Evolutionary conservation across 2,797 vertebrate genomes (phyloP), one percentile per base, ranked within the genome.

Genomic region (Pterois miles): DNA sequence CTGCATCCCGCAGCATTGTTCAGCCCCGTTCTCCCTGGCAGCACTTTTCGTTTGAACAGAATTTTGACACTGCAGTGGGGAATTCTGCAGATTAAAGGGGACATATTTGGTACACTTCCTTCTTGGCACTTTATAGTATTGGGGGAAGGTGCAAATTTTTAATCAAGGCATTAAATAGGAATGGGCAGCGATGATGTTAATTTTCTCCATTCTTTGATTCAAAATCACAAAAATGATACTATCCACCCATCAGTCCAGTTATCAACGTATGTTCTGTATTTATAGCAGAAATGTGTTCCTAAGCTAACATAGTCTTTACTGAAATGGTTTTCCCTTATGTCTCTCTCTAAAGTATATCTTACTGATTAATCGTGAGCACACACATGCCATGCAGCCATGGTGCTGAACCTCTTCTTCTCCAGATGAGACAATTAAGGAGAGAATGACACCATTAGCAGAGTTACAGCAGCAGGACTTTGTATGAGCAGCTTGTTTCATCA

Each of bases 21-120:
- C 85, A 88, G 76, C 86, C 86, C 88, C 90, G 92, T 92, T 89
- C 91, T 90, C 90, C 82, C 91, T 96, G 94, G 94, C 94, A 94
- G 80, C 85, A 71, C 77, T 92, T 48, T 87, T 82, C 62, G 69
- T 91, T 91, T 92, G 87, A 93, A 93, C 92, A 92, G 91, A 93
- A 95, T 95, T 95, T 95, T 92, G 88, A 94, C 94, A 94, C 90
- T 89, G 87, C 92, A 93, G 85, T 88, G 58, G 91, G 93, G 93
- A 95, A 94, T 95, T 92, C 88, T 89, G 73, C 80, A 92, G 91
- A 95, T 95, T 95, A 95, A 94, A 95, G 86, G 82, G 83, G 86
- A 93, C 93, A 91, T 94, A 91, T 95, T 94, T 94, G 87, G 88
- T 92, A 89, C 91, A 90, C 84, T 93, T 90, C 79, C 88, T 91